These are phyloP conservation scores for Brachionus sp. DNA, from an alignment of 1,140 invertebrate genomes.

Conservation along the genomic window DNA sequence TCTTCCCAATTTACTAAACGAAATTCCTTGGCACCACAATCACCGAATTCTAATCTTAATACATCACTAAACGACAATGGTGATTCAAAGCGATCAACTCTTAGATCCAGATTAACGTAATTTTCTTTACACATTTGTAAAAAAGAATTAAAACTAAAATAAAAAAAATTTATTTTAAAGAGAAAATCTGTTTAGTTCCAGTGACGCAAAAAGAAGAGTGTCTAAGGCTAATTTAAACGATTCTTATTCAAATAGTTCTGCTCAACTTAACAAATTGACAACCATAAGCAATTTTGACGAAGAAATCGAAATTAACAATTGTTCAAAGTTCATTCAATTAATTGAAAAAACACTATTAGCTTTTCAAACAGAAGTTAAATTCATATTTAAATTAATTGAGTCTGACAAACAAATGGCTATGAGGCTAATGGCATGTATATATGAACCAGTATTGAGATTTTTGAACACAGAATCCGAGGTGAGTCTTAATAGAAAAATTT, in stretches of 20 bases:
- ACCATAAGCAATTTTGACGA: not conserved
- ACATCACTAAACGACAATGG: not conserved
- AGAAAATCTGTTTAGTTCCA: constrained; percentile 21
- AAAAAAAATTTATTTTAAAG: not conserved
- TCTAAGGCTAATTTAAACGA: not conserved
- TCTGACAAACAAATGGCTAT: not conserved
- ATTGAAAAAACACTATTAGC: not conserved
- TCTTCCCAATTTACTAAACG: not conserved
- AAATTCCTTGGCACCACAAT: not conserved
- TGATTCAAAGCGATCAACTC: not conserved
- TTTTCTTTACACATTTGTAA: no score
- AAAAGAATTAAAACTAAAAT: no score
- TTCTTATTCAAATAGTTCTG: constrained; percentile 32
- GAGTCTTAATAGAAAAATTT: not conserved
- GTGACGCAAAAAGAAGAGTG: not conserved
- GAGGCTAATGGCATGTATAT: constrained; percentile 11
- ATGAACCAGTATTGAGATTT: constrained; percentile 15
- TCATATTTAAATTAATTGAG: constrained; percentile 30
- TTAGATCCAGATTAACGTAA: constrained; percentile 27
- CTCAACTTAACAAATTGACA: not conserved
- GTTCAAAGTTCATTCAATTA: not conserved
- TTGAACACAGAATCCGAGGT: constrained; percentile 3
- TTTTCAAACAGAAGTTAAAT: constrained; percentile 21
- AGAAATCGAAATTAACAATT: not conserved
- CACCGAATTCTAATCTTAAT: not conserved